phyloP scores from a whole-genome alignment of 2,113 vertebrate genomes.

The Scomber scombrus region DNA sequence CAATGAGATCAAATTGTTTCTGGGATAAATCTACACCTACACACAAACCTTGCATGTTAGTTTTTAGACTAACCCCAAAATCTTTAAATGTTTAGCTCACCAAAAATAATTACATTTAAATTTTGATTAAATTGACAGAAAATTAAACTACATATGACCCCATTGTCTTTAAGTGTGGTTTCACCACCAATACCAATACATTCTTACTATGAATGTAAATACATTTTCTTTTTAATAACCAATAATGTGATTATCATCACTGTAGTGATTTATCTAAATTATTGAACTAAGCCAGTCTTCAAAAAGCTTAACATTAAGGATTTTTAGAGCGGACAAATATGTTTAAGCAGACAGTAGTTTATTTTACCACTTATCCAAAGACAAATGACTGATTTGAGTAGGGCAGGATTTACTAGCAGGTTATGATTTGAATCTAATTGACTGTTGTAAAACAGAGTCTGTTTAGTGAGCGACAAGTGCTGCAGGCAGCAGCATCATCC shows the following conservation, averaged over 20 bases:
- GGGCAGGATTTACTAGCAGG: constrained; percentile 68
- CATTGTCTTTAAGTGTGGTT: neutral
- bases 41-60: neutral
- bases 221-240: too few relatives aligned
- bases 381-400: constrained; percentile 50
- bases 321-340: neutral
- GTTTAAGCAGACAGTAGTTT: constrained; percentile 5
- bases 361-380: constrained; percentile 12
- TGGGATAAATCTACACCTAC: too few relatives aligned
- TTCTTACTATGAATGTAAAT: too few relatives aligned
- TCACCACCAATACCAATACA: too few relatives aligned
- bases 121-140: neutral
- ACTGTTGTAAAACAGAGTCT: constrained; percentile 82
- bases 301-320: neutral
- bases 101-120: too few relatives aligned
- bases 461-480: constrained; percentile 75
- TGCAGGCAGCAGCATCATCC: constrained; percentile 88
- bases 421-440: constrained; percentile 79
- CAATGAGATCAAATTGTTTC: too few relatives aligned
- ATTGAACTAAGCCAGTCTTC: neutral
- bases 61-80: neutral
- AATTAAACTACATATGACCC: neutral
- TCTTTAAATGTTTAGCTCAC: neutral
- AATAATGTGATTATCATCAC: neutral
- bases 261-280: neutral